Conservation (phyloP, 2,113 vertebrate species). For the Ammodytes dubius region DNA sequence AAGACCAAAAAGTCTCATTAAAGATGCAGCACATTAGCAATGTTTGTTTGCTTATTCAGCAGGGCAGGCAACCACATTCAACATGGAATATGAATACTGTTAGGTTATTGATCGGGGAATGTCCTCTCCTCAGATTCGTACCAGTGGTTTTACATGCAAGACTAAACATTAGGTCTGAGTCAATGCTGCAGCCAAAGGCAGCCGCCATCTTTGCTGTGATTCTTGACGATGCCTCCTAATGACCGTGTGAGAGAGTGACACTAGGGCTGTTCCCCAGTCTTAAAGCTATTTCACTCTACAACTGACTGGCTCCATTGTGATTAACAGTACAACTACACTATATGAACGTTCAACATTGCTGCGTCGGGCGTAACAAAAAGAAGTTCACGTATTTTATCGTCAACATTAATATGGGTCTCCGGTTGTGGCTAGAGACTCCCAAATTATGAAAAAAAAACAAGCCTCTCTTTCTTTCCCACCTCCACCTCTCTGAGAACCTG, state of each 20-base stretch:
- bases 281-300: background rate
- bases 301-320: background rate
- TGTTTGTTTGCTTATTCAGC: slow-evolving; percentile 11
- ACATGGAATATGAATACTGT: background rate
- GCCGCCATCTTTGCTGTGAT: background rate
- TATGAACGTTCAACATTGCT: no score
- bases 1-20: slow-evolving; percentile 2
- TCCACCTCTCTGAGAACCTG: no score
- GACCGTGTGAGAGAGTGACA: background rate
- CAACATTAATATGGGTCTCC: no score
- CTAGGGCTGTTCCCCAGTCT: background rate
- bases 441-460: no score
- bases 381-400: no score
- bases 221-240: background rate
- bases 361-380: no score
- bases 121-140: background rate
- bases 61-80: background rate
- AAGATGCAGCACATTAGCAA: background rate
- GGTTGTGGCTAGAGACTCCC: no score
- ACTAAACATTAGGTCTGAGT: background rate
- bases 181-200: background rate
- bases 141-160: background rate
- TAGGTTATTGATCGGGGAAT: slow-evolving; percentile 11
- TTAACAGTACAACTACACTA: background rate
- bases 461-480: no score